phyloP scores from a whole-genome alignment of 1,140 invertebrate species.

The Papilio glaucus region DNA sequence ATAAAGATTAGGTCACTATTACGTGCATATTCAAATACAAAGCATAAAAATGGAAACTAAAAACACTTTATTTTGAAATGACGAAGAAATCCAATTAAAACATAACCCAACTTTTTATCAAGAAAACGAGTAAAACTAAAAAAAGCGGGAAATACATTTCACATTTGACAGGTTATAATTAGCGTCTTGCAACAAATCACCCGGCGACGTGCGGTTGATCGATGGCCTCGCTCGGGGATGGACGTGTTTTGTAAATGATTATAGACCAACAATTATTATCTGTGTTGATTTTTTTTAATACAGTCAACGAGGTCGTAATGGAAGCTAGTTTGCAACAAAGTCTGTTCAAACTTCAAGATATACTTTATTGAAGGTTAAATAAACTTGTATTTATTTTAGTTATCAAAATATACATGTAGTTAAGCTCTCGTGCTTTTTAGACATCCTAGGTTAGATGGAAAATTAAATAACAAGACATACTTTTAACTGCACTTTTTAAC shows the following conservation, averaged over 20 bases:
- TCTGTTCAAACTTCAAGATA: slow-evolving; percentile 8
- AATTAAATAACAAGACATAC: too few relatives aligned
- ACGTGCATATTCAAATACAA: background rate
- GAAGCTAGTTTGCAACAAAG: slow-evolving; percentile 27
- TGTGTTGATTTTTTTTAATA: slow-evolving; percentile 41
- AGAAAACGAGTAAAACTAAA: background rate
- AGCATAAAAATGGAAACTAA: background rate
- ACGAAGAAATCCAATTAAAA: slow-evolving; percentile 16
- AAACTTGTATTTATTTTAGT: background rate
- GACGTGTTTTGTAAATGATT: slow-evolving; percentile 38
- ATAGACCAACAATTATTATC: slow-evolving; percentile 38
- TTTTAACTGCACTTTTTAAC: too few relatives aligned
- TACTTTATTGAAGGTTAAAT: slow-evolving; percentile 1
- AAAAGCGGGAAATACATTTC: slow-evolving; percentile 29
- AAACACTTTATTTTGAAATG: background rate
- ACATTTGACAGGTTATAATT: slow-evolving; percentile 37
- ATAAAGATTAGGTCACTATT: too few relatives aligned
- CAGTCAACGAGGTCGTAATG: slow-evolving; percentile 21
- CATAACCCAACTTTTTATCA: slow-evolving; percentile 3
- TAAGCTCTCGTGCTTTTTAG: too few relatives aligned
- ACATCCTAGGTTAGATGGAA: too few relatives aligned
- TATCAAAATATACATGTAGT: too few relatives aligned
- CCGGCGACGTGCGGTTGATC: slow-evolving; percentile 38
- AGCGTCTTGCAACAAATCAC: slow-evolving; percentile 33
- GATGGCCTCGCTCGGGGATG: slow-evolving; percentile 35